These are phyloP conservation scores for Pristionchus japonicus DNA, from an alignment of 2,888 invertebrate genomes.

Conservation along the genomic window DNA sequence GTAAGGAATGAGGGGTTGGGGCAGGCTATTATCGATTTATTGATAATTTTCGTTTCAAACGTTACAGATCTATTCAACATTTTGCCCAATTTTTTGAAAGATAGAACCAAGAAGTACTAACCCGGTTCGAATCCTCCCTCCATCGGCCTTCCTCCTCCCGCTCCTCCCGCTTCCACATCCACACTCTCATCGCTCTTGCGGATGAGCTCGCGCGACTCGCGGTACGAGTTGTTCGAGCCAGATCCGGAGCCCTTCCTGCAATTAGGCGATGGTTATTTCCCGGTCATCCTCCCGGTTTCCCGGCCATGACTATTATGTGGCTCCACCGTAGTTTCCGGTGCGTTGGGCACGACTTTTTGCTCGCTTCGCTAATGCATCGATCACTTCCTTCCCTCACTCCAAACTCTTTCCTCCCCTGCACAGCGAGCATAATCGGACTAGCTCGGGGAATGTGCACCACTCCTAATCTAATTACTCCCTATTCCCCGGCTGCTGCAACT, in stretches of 20 bases:
- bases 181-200: conserved; percentile 8
- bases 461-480: conserved; percentile 10
- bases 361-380: background rate
- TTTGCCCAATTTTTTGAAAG: background rate
- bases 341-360: background rate
- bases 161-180: background rate
- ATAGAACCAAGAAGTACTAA: background rate
- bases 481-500: background rate
- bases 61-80: too few relatives aligned
- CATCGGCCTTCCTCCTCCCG: background rate
- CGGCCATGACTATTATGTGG: background rate
- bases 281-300: background rate
- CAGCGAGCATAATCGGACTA: background rate
- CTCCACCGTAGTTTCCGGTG: background rate
- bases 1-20: too few relatives aligned
- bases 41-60: too few relatives aligned
- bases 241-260: conserved; percentile 17
- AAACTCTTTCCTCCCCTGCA: background rate
- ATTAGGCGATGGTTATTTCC: background rate
- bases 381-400: background rate
- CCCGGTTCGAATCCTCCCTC: background rate
- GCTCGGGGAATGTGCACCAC: background rate
- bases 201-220: conserved; percentile 47
- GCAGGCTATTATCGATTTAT: too few relatives aligned
- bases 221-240: background rate